Evolutionary conservation across 1,140 invertebrate genomes (phyloP), one percentile per base, ranked within the genome.

Genomic region (Ganaspis sp.): DNA sequence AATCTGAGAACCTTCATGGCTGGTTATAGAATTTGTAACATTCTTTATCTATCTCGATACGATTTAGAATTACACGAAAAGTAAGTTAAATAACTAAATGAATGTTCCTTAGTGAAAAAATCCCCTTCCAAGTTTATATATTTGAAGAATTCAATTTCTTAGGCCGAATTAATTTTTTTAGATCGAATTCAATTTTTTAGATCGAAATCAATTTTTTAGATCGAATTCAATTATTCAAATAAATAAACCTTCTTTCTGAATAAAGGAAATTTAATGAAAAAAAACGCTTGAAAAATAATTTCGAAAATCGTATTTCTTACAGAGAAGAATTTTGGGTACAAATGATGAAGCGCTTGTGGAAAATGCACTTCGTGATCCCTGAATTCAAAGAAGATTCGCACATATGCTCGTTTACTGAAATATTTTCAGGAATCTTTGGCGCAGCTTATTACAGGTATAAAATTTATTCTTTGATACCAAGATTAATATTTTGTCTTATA

Each of bases 11-110:
- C 93, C 1, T 95, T 98, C 84, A 93, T 98, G 93, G 92, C 95
- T 4, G 96, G 94, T 0, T 95, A 94, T 83, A 94, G 96, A 81
- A 89, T 98, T 11, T 98, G 94, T 77, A 92, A 93, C 73, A 95
- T 98, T 87, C 87, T 99, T 0, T 99, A 98, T 87, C 87, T 95
- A 1, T 94, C 95, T 42, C 93, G 94, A 74, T 90, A 98, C n/a
- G 98, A 99, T 91, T 90, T 99, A 37, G 94, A 97, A 88, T 85
- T 98, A 17, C 94, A 98, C 89, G 93, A 94, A 3, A 93, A 91
- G 87, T 95, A 93, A 89, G 87, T 87, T 34, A 6, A 34, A 26
- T 15, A 69, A 9, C 17, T 77, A 9, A 70, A 71, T 78, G 53
- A 45, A 29, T 0, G 38, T n/a, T n/a, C n/a, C n/a, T n/a, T n/a